These are phyloP conservation scores for Homarus americanus DNA, from an alignment of 1,140 invertebrate species.

Conservation along the genomic window DNA sequence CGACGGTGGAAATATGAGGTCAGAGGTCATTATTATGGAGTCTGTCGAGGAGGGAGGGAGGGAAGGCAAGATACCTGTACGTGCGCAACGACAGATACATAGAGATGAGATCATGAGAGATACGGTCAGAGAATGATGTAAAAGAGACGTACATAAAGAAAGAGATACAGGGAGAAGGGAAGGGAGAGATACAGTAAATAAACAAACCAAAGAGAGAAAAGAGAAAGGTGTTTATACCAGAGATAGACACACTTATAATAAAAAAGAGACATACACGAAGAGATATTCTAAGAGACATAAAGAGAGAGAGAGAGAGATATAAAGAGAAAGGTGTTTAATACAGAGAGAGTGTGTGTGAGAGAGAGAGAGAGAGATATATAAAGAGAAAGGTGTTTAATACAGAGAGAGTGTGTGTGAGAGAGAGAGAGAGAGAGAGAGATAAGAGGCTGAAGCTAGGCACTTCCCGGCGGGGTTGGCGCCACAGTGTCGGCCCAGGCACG, in stretches of 20 bases:
- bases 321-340: too few relatives aligned
- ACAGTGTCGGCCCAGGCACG: neutral
- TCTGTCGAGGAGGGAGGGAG: too few relatives aligned
- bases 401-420: too few relatives aligned
- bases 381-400: too few relatives aligned
- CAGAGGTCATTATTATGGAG: too few relatives aligned
- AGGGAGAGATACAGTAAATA: constrained; percentile 11
- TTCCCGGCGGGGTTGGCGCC: neutral
- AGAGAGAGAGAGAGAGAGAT: too few relatives aligned
- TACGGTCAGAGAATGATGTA: neutral
- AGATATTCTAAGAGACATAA: neutral
- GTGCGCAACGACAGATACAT: neutral
- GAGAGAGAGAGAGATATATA: too few relatives aligned
- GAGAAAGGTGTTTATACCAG: neutral
- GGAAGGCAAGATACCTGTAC: neutral
- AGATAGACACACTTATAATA: too few relatives aligned
- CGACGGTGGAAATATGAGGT: too few relatives aligned
- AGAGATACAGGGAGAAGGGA: neutral
- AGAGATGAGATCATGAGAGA: neutral
- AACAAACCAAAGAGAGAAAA: too few relatives aligned
- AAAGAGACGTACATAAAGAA: neutral
- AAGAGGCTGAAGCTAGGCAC: neutral
- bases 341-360: neutral
- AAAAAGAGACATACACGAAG: neutral
- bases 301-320: neutral